These are phyloP conservation scores for Eledone cirrhosa DNA, from an alignment of 2,888 invertebrate species.

Conservation along the genomic window DNA sequence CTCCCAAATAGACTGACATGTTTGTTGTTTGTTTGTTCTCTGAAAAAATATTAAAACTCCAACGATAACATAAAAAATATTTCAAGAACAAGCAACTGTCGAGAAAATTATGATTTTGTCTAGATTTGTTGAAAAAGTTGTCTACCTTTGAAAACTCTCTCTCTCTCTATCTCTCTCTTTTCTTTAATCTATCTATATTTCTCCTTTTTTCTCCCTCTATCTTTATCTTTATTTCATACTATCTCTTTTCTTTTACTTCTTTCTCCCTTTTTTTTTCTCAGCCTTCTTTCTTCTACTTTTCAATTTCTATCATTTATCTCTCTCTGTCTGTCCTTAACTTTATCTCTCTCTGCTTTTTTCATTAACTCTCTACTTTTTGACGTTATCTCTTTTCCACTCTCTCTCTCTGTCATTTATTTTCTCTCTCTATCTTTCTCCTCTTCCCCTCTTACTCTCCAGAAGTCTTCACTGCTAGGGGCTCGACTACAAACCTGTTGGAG, in stretches of 20 bases:
- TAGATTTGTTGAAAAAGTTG: too few relatives aligned
- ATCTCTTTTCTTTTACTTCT: background rate
- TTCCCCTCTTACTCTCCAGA: slow-evolving; percentile 12
- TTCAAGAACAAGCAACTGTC: too few relatives aligned
- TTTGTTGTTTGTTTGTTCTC: background rate
- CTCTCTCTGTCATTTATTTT: background rate
- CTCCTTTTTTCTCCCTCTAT: too few relatives aligned
- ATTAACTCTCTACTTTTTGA: background rate
- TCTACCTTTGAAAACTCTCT: background rate
- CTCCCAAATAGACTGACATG: slow-evolving; percentile 15
- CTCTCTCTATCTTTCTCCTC: background rate
- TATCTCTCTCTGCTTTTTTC: background rate
- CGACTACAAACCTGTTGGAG: too few relatives aligned
- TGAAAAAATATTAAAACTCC: background rate
- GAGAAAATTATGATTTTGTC: too few relatives aligned
- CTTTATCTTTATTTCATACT: background rate
- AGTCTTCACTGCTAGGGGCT: too few relatives aligned
- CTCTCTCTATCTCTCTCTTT: too few relatives aligned
- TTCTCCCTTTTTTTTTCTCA: background rate
- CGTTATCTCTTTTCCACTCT: too few relatives aligned
- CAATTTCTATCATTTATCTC: too few relatives aligned
- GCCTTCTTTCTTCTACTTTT: too few relatives aligned
- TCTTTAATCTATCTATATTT: background rate
- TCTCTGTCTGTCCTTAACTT: too few relatives aligned
- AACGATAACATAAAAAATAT: too few relatives aligned